Evolutionary conservation across 2,113 vertebrate species (phyloP).

Genomic region (Danionella cerebrum): DNA sequence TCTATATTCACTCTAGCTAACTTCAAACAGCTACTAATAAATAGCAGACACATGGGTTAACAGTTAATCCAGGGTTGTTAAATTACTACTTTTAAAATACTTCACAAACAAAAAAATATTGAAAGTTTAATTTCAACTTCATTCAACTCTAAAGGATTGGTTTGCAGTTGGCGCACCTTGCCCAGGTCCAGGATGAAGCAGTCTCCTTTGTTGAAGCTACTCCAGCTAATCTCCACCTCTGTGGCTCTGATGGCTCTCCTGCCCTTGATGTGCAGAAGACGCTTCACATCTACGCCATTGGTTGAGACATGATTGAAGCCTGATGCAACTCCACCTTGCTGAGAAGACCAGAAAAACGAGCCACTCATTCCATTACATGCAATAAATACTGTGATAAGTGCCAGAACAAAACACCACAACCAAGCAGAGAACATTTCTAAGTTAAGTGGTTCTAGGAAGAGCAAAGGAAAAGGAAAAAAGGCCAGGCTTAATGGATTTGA

Average conservation of each 20-base stretch:
- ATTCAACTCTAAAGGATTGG: no score
- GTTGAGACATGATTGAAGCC: conserved; percentile 65
- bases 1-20: no score
- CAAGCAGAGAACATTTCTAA: background rate
- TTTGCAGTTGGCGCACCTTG: conserved; percentile 23
- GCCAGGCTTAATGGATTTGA: no score
- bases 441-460: background rate
- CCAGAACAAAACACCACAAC: background rate
- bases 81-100: no score
- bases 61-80: no score
- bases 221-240: conserved; percentile 59
- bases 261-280: conserved; percentile 67
- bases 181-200: conserved; percentile 69
- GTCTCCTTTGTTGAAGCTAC: conserved; percentile 69
- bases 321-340: conserved; percentile 70
- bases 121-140: no score
- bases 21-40: no score
- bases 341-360: background rate
- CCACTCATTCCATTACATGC: background rate
- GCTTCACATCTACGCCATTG: conserved; percentile 51
- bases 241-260: conserved; percentile 64
- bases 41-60: no score
- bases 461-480: no score
- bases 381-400: background rate
- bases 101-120: no score